Percentiles rank a stretch among this genome's conserved stretches.
These are phyloP conservation scores for Sthenelais limicola DNA, from an alignment of 2,888 invertebrate genomes.

Conservation along the genomic window DNA sequence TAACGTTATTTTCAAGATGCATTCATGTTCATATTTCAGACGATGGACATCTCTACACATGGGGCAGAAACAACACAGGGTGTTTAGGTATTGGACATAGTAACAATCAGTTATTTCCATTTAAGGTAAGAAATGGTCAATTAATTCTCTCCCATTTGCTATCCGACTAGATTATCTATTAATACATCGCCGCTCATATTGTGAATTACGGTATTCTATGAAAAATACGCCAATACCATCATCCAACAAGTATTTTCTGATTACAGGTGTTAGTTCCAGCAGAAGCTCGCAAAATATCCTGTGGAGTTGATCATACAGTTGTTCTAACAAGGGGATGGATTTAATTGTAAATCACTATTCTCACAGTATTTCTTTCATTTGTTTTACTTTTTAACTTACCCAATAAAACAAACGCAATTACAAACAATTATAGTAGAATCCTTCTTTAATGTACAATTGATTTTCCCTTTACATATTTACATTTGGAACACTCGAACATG, in stretches of 20 bases:
- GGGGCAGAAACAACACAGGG: constrained; percentile 90
- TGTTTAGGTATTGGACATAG: constrained; percentile 87
- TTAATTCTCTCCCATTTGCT: not conserved
- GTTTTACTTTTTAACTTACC: no score
- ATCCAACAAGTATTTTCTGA: not conserved
- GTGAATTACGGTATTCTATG: constrained; percentile 1
- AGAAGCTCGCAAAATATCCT: constrained; percentile 81
- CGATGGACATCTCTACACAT: constrained; percentile 86
- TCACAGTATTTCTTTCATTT: no score
- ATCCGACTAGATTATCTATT: not conserved
- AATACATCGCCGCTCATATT: not conserved
- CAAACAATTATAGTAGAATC: no score
- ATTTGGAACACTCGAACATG: no score
- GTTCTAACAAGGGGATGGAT: constrained; percentile 64
- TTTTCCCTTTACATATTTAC: no score
- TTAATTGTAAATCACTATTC: no score
- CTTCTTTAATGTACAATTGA: no score
- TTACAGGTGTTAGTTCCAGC: constrained; percentile 82
- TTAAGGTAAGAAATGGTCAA: constrained; percentile 77
- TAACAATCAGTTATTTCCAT: constrained; percentile 90
- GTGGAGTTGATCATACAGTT: constrained; percentile 82
- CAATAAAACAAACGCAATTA: no score
- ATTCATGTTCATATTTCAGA: constrained; percentile 11
- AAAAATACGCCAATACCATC: not conserved
- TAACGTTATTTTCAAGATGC: not conserved